These are phyloP conservation scores for Torymus auratus DNA, from an alignment of 2,888 invertebrate genomes.

Conservation along the genomic window DNA sequence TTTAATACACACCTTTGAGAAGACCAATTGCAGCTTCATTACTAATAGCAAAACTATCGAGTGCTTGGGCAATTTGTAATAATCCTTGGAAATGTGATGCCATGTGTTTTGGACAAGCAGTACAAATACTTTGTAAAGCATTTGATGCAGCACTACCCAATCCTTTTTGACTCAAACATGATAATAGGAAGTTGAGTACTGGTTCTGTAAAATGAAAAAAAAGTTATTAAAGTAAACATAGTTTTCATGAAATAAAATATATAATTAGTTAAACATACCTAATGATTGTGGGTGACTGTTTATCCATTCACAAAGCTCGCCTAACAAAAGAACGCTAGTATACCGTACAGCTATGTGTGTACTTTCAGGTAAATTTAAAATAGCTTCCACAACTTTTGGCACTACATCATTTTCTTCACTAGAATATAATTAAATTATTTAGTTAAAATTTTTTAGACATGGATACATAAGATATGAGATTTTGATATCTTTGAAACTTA, in stretches of 20 bases:
- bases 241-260: constrained; percentile 6
- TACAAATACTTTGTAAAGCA: constrained; percentile 91
- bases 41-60: constrained; percentile 85
- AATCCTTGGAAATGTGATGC: constrained; percentile 85
- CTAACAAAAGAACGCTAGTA: constrained; percentile 91
- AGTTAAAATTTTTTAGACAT: constrained; percentile 7
- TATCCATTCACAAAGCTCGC: constrained; percentile 97
- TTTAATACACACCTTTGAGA: constrained; percentile 81
- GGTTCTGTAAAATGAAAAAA: constrained; percentile 79
- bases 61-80: constrained; percentile 84
- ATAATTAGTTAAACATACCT: constrained; percentile 73
- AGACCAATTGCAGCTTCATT: constrained; percentile 87
- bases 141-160: constrained; percentile 89
- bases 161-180: constrained; percentile 85
- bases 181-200: constrained; percentile 87
- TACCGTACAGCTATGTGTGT: constrained; percentile 92
- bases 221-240: neutral
- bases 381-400: constrained; percentile 94
- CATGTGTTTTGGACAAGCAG: constrained; percentile 88
- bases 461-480: constrained; percentile 1
- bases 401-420: constrained; percentile 95
- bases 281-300: constrained; percentile 89
- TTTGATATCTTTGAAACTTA: constrained; percentile 78
- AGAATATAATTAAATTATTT: constrained; percentile 60
- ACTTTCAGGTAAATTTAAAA: constrained; percentile 87